Evolutionary conservation across 2,797 vertebrate genomes (phyloP).

Genomic region (Cyclura pinguis): DNA sequence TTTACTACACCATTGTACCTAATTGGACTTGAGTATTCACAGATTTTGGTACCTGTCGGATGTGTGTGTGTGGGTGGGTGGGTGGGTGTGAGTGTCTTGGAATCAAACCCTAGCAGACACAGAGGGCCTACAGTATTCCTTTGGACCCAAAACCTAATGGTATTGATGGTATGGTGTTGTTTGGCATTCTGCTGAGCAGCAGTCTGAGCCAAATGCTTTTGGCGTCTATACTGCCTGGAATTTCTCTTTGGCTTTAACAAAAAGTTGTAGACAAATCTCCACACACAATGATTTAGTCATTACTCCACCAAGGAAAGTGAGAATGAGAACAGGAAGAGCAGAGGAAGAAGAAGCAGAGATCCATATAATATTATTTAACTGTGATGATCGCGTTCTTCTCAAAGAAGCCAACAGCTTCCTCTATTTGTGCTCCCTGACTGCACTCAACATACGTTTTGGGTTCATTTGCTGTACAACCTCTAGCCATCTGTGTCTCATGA

Average conservation of each 20-base stretch:
- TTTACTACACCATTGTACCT: no score
- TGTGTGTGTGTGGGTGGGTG: no score
- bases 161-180: background rate
- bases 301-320: background rate
- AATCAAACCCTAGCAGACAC: no score
- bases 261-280: background rate
- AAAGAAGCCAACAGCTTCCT: background rate
- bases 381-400: background rate
- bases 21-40: no score
- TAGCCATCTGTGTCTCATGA: slow-evolving; percentile 53
- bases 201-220: background rate
- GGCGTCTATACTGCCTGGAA: background rate
- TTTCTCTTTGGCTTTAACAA: background rate
- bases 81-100: no score
- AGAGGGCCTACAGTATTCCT: background rate
- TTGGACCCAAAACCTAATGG: background rate
- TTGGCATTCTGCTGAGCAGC: background rate
- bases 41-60: no score
- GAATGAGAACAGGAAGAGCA: background rate
- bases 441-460: slow-evolving; percentile 3
- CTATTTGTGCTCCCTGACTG: slow-evolving; percentile 21
- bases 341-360: background rate
- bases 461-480: slow-evolving; percentile 39
- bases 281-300: background rate
- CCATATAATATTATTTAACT: background rate